Base-by-base conservation (phyloP, 53 echinoderm and acorn worm species). In the Temnopleurus reevesii region DNA sequence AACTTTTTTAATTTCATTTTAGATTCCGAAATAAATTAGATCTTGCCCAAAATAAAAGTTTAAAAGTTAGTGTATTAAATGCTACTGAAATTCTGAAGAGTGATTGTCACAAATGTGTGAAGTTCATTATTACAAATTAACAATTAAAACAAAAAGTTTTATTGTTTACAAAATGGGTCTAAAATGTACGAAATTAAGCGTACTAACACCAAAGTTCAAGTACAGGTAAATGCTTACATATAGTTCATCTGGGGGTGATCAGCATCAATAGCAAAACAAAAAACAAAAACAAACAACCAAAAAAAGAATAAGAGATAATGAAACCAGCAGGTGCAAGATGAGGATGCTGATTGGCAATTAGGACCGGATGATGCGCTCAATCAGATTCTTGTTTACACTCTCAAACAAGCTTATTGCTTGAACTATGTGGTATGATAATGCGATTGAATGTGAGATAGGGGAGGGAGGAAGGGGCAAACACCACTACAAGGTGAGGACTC, bases 261-360 rank as follows among this genome's bases (percentile, higher is more conserved):
- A 41, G 41, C 71, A 71, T 23, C 71, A 71, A 71, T 65, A 49
- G 0, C 9, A 0, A 49, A 27, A 6, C 5, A 31, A 36, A n/a
- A 2, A 8, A 41, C 23, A 6, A 41, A 43, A 31, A 63, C 33
- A 71, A 71, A 71, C 19, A 38, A 36, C n/a, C 36, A 71, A 21
- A 21, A 71, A 21, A 41, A n/a, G n/a, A 31, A 33, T 19, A 19
- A 71, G n/a, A 19, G 28, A 41, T 71, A 38, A 1, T 3, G 71
- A 71, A 36, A 71, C 8, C 2, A 23, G 71, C 71, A 71, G 71
- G 71, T 71, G 71, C 41, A n/a, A 41, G 41, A 23, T 71, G 71
- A 71, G 71, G 15, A 41, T 38, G n/a, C 41, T 71, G 71, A 71
- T 71, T 71, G 71, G 43, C 28, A 71, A 71, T 71, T 71, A 71